Evolutionary conservation across 2,888 invertebrate species (phyloP).

Genomic region (Aplocera efformata): DNA sequence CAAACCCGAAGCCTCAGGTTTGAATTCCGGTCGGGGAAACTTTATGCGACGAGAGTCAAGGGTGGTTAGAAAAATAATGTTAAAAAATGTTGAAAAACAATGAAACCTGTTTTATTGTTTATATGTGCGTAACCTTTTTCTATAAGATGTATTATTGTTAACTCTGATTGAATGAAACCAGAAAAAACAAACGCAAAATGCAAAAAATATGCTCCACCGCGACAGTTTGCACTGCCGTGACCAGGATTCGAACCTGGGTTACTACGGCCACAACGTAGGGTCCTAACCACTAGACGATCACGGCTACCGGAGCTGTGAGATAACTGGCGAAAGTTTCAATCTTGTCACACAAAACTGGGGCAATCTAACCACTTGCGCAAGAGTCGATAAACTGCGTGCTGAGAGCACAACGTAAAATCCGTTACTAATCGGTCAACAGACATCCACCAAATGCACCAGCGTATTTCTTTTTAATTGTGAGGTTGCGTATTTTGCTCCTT

Average conservation of each 20-base stretch:
- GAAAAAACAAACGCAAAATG: background rate
- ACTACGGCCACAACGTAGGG: constrained; percentile 89
- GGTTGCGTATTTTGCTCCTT: no score
- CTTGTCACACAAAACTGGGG: constrained; percentile 21
- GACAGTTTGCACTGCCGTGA: constrained; percentile 47
- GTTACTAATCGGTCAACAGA: constrained; percentile 6
- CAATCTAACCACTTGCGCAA: constrained; percentile 36
- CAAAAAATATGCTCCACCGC: constrained; percentile 32
- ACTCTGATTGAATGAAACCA: no score
- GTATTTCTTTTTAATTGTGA: no score
- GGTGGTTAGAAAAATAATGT: no score
- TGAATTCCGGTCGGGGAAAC: no score
- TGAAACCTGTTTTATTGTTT: no score
- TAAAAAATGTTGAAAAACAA: no score
- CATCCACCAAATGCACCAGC: background rate
- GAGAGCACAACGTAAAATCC: constrained; percentile 6
- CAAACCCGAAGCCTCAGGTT: no score
- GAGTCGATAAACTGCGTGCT: constrained; percentile 16
- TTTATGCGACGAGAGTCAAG: no score
- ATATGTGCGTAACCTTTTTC: no score
- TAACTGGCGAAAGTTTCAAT: constrained; percentile 5
- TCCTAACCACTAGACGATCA: constrained; percentile 88
- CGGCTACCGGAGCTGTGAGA: constrained; percentile 44
- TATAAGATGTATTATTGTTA: no score
- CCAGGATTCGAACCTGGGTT: constrained; percentile 85